These are phyloP conservation scores for Dicycla oo DNA, from an alignment of 2,888 invertebrate species.

Conservation along the genomic window DNA sequence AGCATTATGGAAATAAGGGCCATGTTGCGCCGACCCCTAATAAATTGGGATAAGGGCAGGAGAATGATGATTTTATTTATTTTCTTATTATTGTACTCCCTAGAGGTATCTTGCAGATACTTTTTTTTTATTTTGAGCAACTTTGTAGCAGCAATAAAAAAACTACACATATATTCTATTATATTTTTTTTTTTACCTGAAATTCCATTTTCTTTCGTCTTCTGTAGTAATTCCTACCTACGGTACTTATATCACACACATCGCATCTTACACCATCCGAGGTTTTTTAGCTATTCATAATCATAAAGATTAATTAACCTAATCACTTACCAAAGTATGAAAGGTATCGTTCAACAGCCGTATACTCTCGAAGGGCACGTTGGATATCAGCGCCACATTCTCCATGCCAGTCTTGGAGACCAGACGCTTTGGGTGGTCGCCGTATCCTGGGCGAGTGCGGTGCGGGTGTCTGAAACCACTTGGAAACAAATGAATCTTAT, in stretches of 20 bases:
- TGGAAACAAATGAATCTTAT: background rate
- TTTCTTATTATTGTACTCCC: too few relatives aligned
- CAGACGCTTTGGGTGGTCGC: slow-evolving; percentile 81
- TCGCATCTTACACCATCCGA: background rate
- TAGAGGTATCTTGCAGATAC: too few relatives aligned
- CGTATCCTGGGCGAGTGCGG: slow-evolving; percentile 75
- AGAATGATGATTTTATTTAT: too few relatives aligned
- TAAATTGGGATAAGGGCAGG: too few relatives aligned
- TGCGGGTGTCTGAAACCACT: slow-evolving; percentile 66
- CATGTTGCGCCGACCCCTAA: too few relatives aligned
- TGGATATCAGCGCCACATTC: slow-evolving; percentile 85
- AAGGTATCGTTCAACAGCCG: slow-evolving; percentile 85
- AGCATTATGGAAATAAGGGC: too few relatives aligned
- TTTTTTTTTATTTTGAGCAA: too few relatives aligned
- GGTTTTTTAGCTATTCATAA: background rate
- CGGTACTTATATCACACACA: background rate
- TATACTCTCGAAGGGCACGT: slow-evolving; percentile 86
- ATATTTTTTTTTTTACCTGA: too few relatives aligned
- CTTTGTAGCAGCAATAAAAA: too few relatives aligned
- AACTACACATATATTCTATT: too few relatives aligned
- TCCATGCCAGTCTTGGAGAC: slow-evolving; percentile 85
- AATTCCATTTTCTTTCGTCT: too few relatives aligned
- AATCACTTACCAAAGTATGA: slow-evolving; percentile 83
- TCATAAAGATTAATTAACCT: background rate
- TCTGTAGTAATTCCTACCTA: background rate